Conservation (phyloP, 2,797 vertebrate species). For the Scolopax rusticola region DNA sequence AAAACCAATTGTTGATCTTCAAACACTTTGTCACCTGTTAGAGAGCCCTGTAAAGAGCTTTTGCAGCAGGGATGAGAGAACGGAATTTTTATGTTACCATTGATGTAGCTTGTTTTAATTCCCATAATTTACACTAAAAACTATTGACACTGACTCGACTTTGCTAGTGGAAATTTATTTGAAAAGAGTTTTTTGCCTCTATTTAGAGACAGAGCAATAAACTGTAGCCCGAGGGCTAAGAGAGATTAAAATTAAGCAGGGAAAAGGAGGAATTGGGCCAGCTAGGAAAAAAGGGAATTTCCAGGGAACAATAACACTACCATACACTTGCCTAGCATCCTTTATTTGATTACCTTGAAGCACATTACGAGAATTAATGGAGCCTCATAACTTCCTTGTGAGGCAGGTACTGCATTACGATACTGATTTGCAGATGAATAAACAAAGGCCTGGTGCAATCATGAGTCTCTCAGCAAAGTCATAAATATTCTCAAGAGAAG, state of each 20-base stretch:
- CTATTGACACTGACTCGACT: slow-evolving; percentile 27
- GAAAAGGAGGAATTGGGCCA: slow-evolving; percentile 32
- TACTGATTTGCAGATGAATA: neutral
- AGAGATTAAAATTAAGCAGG: slow-evolving; percentile 45
- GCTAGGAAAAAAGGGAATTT: slow-evolving; percentile 40
- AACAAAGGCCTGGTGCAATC: neutral
- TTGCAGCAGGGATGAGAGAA: neutral
- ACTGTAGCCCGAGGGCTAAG: slow-evolving; percentile 28
- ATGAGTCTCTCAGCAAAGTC: neutral
- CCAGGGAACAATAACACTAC: slow-evolving; percentile 13
- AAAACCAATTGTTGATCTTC: neutral
- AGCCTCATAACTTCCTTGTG: neutral
- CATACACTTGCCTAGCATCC: neutral
- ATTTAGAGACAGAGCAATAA: slow-evolving; percentile 34
- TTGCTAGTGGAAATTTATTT: slow-evolving; percentile 52
- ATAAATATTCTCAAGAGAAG: neutral
- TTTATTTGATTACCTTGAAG: slow-evolving; percentile 39
- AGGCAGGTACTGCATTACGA: neutral
- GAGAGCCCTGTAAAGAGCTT: neutral
- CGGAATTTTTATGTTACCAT: neutral
- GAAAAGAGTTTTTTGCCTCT: slow-evolving; percentile 12
- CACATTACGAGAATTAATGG: neutral
- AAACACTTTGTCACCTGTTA: neutral
- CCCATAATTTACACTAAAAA: neutral
- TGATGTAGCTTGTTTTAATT: neutral